phyloP scores from a whole-genome alignment of 1,140 invertebrate genomes.

The Aphelenchoides fujianensis region DNA sequence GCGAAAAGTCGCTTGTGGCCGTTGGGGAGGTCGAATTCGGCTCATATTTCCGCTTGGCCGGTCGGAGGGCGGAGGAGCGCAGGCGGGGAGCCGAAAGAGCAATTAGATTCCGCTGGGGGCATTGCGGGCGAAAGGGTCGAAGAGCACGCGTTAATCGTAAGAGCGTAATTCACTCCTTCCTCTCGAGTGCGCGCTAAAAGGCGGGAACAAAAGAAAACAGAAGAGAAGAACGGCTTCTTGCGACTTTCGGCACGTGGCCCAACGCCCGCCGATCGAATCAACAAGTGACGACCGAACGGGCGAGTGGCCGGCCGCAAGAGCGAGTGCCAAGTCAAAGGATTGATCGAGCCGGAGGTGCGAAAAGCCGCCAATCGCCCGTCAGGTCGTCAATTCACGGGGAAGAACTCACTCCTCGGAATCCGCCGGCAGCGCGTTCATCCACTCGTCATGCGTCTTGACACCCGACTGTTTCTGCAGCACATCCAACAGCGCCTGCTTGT shows the following conservation, averaged over 20 bases:
- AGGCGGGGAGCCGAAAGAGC: no score
- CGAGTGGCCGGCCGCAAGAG: neutral
- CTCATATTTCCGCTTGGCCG: no score
- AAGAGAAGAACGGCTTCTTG: neutral
- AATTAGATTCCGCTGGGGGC: no score
- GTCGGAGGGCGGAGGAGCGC: no score
- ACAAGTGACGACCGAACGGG: neutral
- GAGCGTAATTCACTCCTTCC: neutral
- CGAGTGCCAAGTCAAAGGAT: neutral
- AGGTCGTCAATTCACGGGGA: neutral
- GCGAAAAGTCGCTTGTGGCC: no score
- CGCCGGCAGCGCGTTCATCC: constrained; percentile 1
- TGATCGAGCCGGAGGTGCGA: neutral
- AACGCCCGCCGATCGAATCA: neutral
- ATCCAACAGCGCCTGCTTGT: constrained; percentile 13
- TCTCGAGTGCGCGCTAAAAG: neutral
- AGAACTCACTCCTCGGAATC: constrained; percentile 15
- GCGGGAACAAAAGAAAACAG: neutral
- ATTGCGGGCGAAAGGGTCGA: no score
- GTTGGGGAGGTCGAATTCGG: no score
- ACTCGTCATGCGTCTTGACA: constrained; percentile 12
- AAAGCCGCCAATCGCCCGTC: neutral
- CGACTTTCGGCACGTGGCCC: neutral
- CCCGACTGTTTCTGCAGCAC: constrained; percentile 14
- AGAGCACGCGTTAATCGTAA: no score